Base-by-base conservation (phyloP, 2,113 vertebrate species). In the Galbula dea region DNA sequence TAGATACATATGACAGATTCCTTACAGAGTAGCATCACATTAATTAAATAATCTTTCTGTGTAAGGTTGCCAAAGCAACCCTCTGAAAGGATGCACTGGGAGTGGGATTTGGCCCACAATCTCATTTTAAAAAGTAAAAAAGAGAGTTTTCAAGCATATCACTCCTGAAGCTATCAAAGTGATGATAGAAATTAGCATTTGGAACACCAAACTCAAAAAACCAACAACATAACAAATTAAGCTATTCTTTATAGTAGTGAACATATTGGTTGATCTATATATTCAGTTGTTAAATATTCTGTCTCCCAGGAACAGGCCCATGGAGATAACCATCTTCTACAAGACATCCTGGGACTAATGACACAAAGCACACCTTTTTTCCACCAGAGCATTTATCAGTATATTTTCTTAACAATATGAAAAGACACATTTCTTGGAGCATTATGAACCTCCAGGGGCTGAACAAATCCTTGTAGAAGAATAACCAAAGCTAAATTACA, bases 341-440 rank as follows among this genome's bases (percentile, higher is more conserved):
- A 86, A 93, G 89, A 54, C 34, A 76, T 93, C 83, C 52, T 4
- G 3, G 29, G 57, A 80, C 85, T 95, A 95, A 86, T 36, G 92
- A 51, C 85, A 82, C 61, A 78, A 54, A 65, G n/a, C 37, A 62
- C 41, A 51, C 37, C 34, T 90, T 90, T 88, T 86, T 86, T 94
- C 43, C 65, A 66, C 61, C 45, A 67, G 48, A 91, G 26, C 21
- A 89, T 89, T 89, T 55, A 71, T 83, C 69, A 81, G 62, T 67
- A 76, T 91, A 90, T 95, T 95, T 95, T 91, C 65, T 88, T 90
- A 95, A 88, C 73, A 93, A 94, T 93, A 90, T 65, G 48, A 84
- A 94, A 94, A 86, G 52, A 72, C 34, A 41, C 15, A 22, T 88
- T 93, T 93, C 66, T 79, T 84, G 79, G 34, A 93, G 39, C 54